phyloP scores from a whole-genome alignment of 1,140 invertebrate species.

The Drosophila oshimai region DNA sequence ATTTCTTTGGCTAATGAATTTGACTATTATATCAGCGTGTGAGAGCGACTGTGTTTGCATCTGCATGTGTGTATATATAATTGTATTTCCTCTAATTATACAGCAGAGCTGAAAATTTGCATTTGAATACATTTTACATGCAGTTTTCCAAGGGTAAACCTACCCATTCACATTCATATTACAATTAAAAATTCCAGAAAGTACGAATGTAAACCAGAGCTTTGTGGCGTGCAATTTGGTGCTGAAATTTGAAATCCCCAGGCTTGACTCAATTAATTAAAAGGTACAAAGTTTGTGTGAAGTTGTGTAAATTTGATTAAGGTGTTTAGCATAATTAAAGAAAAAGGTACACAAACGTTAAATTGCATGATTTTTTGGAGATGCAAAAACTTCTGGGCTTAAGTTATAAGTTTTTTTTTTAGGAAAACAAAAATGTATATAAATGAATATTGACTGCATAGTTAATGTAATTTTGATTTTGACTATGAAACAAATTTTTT shows the following conservation, averaged over 20 bases:
- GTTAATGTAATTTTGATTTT: too few relatives aligned
- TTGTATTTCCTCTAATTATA: conserved; percentile 59
- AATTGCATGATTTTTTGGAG: too few relatives aligned
- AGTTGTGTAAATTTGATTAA: conserved; percentile 11
- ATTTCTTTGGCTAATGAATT: conserved; percentile 44
- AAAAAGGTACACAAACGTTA: too few relatives aligned
- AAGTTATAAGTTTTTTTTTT: too few relatives aligned
- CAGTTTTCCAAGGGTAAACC: neutral
- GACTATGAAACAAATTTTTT: too few relatives aligned
- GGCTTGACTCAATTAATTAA: conserved; percentile 2
- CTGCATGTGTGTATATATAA: conserved; percentile 25
- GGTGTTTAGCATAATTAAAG: neutral
- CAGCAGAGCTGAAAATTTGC: conserved; percentile 50
- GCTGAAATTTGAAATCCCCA: neutral
- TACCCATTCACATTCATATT: neutral
- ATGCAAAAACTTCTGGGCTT: too few relatives aligned
- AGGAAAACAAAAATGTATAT: too few relatives aligned
- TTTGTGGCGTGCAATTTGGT: conserved; percentile 21
- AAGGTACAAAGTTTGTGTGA: neutral
- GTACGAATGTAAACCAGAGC: conserved; percentile 40
- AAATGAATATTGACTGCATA: too few relatives aligned
- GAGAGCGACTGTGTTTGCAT: neutral
- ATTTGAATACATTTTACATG: conserved; percentile 38
- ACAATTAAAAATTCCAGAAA: conserved; percentile 43
- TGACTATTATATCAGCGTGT: conserved; percentile 18